Base-by-base conservation (phyloP, 2,888 invertebrate genomes). In the Drosophila conformis region DNA sequence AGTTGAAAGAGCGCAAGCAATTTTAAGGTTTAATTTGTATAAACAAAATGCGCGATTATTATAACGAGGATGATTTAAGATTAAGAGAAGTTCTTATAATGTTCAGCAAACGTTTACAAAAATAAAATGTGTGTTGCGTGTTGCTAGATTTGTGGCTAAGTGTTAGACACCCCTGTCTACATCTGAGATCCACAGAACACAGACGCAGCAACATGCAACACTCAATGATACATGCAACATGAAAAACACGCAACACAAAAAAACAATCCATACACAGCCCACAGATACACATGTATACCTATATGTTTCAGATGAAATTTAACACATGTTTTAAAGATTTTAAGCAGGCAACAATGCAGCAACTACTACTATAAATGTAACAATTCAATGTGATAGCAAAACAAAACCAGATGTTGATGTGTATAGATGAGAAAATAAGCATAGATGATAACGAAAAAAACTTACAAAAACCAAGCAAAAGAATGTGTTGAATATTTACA, bases 371-470 rank as follows among this genome's bases (percentile, higher is more conserved):
- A 92, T 91, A 91, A 92, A 90, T 92, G 91, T 91, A 91, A 91
- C 92, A 91, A 91, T 92, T 91, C 91, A 91, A 91, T 91, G 91
- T 91, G 91, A 91, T 91, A 91, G 92, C 86, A 91, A 91, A 85
- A 90, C 80, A 90, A 90, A 90, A 90, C 89, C 87, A 84, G 88
- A 83, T 90, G 88, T 89, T 89, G 87, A 87, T 84, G 87, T 84
- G 86, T 84, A 84, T 78, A 84, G 80, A 87, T 51, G 60, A 88
- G 78, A 83, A 80, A 69, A 71, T 83, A 83, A 78, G 85, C 73
- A 78, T 90, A 89, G 78, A 75, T 87, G 79, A 83, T 82, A 76
- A 78, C 59, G 63, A 77, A 76, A 69, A 68, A 69, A 69, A 72
- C 65, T 71, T 69, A 74, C 64, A 70, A 83, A 73, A 72, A 72